A percentile compares a stretch with the other conserved stretches of the same genome.
phyloP scores from a whole-genome alignment of 1,140 invertebrate genomes.

The Drosophila trapezifrons region DNA sequence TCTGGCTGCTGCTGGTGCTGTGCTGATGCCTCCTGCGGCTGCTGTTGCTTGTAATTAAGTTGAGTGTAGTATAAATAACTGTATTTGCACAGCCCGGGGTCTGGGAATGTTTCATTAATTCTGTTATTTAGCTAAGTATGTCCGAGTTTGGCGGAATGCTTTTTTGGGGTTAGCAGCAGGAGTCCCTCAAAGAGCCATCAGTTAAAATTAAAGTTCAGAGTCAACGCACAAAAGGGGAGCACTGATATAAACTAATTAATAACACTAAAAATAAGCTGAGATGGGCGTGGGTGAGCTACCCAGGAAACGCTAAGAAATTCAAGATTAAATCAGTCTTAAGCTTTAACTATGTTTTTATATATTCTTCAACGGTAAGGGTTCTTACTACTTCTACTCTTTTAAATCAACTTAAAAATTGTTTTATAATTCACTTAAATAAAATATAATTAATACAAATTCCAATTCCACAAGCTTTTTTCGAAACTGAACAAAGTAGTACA shows the following conservation, averaged over 20 bases:
- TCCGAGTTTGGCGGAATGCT: constrained; percentile 64
- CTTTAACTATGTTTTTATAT: not conserved
- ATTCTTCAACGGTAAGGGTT: too few species aligned
- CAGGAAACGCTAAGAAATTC: not conserved
- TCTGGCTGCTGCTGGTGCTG: constrained; percentile 35
- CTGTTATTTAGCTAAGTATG: constrained; percentile 74
- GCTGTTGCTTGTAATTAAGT: constrained; percentile 78
- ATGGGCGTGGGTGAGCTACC: not conserved
- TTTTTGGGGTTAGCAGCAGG: constrained; percentile 27
- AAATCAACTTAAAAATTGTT: not conserved
- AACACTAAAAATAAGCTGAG: not conserved
- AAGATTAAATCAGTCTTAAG: not conserved
- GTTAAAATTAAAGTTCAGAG: constrained; percentile 29
- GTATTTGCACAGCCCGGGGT: constrained; percentile 71
- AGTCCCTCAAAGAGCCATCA: constrained; percentile 41
- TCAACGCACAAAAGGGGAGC: not conserved
- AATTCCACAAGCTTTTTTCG: not conserved
- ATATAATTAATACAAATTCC: not conserved
- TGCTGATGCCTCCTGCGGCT: constrained; percentile 50
- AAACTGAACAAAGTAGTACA: not conserved
- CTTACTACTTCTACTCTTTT: not conserved
- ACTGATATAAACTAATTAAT: constrained; percentile 31
- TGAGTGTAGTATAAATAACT: constrained; percentile 82
- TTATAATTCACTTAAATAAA: not conserved
- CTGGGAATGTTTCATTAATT: constrained; percentile 79